Evolutionary conservation across 2,113 vertebrate species (phyloP), one percentile per base, ranked within the genome.

Genomic region (Ivindomyrus marchei): DNA sequence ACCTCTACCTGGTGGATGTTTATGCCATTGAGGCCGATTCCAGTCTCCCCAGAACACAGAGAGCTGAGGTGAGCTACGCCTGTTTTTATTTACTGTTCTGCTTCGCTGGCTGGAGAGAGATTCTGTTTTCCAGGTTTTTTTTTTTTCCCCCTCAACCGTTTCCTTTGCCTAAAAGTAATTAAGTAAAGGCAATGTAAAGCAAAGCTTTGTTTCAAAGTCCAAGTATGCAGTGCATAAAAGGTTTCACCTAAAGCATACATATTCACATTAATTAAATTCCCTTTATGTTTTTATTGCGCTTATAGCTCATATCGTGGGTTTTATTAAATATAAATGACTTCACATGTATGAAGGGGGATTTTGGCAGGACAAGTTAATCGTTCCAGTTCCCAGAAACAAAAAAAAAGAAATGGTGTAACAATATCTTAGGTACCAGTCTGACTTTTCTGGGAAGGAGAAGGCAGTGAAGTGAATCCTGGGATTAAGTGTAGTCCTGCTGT

Each of bases 1-100:
- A 97, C 7, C 96, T 99, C 36, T 99, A 99, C 94, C 93, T 97
- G 95, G 94, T 99, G 96, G 98, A 99, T 90, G 98, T 99, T 91
- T 99, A 98, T 1, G 98, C 98, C 94, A 97, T 99, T 2, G 98
- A 99, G 90, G 96, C 96, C 3, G 97, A 98, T 0, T 95, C 97
- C 42, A 94, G 93, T 90, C 94, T 97, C 90, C 98, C 98, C 88
- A 95, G 96, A 90, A 99, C 98, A 0, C 98, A 99, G 88, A 95
- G 96, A 93, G 97, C 98, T 84, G 97, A 99, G 97, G 98, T 99
- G 94, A 97, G 93, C 93, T 52, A 83, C 2, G 74, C 92, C 92
- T 95, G 53, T 8, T 21, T n/a, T 90, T 89, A 5, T 85, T 93
- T 85, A 85, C 45, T 0, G 91, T 2, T n/a, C 49, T 36, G 56